These are phyloP conservation scores for Griposia aprilina DNA, from an alignment of 2,888 invertebrate species.

Conservation along the genomic window DNA sequence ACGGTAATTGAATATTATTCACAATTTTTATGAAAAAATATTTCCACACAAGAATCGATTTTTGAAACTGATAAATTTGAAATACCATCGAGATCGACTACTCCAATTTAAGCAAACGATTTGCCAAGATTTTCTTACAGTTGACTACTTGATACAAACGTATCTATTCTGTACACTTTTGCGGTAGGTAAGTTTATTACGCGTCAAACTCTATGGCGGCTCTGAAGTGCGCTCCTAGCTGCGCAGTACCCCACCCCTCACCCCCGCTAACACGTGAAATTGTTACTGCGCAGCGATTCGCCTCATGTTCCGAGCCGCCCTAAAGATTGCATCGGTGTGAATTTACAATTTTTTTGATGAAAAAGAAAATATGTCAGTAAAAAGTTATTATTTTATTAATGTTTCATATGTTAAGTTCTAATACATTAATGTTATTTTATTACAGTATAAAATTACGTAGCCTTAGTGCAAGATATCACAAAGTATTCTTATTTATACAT, in stretches of 20 bases:
- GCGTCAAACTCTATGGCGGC: not conserved
- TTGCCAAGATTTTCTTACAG: not conserved
- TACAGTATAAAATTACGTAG: conserved; percentile 51
- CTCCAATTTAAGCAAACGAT: not conserved
- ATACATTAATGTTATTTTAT: conserved; percentile 10
- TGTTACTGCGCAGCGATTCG: not conserved
- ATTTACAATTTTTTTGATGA: not conserved
- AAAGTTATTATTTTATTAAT: not conserved
- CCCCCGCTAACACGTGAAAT: not conserved
- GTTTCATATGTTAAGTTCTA: not conserved
- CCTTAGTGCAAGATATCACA: conserved; percentile 49
- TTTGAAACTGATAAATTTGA: not conserved
- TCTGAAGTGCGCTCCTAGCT: too few relatives aligned
- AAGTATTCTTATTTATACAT: conserved; percentile 34
- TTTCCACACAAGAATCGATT: not conserved
- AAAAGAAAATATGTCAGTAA: not conserved
- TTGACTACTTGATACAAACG: not conserved
- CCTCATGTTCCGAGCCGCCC: not conserved
- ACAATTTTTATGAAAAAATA: not conserved
- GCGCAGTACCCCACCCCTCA: not conserved
- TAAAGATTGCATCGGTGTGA: not conserved
- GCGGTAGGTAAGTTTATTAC: too few relatives aligned
- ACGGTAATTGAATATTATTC: not conserved
- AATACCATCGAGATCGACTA: not conserved
- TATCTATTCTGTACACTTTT: not conserved